phyloP scores from a whole-genome alignment of 2,113 vertebrate genomes.

The Clarias batrachus region DNA sequence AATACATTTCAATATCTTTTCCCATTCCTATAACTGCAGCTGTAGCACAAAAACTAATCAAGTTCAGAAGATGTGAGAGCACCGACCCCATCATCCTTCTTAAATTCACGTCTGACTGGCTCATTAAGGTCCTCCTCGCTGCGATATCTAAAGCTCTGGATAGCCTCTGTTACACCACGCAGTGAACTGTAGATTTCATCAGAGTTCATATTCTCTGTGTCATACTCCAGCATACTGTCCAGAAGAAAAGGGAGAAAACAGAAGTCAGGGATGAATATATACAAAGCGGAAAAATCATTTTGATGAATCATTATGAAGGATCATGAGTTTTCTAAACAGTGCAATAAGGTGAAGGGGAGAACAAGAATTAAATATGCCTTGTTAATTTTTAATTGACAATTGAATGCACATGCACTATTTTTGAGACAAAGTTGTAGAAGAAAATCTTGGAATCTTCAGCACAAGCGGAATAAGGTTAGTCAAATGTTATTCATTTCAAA shows the following conservation, averaged over 20 bases:
- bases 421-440: background rate
- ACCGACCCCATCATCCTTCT: constrained; percentile 92
- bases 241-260: constrained; percentile 3
- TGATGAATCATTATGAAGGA: background rate
- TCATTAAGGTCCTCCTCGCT: constrained; percentile 98
- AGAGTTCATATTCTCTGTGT: constrained; percentile 98
- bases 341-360: background rate
- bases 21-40: too few relatives aligned
- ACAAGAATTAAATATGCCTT: background rate
- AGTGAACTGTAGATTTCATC: constrained; percentile 99
- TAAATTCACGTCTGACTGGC: constrained; percentile 87
- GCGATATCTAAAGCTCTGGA: constrained; percentile 97
- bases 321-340: background rate
- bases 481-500: constrained; percentile 3
- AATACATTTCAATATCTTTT: too few relatives aligned
- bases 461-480: constrained; percentile 10
- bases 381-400: background rate
- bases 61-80: background rate
- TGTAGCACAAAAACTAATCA: background rate
- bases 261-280: background rate
- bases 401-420: background rate
- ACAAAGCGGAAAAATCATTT: background rate
- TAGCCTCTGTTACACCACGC: constrained; percentile 95
- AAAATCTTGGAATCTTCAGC: constrained; percentile 7
- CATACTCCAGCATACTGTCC: constrained; percentile 93